A percentile compares a stretch with the other conserved stretches of the same genome.
phyloP scores from a whole-genome alignment of 2,888 invertebrate genomes.

The Caenorhabditis sp. region DNA sequence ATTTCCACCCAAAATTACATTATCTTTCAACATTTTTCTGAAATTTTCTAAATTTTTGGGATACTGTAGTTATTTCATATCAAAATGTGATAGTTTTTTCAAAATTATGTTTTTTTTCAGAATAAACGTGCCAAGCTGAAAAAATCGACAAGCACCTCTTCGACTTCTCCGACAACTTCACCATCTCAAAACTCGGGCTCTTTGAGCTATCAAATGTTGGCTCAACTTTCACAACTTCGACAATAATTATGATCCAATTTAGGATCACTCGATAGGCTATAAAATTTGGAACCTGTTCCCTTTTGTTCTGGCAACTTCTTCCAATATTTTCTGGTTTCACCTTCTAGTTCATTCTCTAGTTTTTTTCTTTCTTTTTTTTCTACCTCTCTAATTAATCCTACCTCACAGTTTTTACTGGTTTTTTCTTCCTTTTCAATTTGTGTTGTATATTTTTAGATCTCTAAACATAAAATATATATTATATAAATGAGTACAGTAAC shows the following conservation, averaged over 20 bases:
- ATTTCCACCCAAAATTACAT: too few species aligned
- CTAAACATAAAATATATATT: background rate
- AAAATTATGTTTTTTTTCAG: slow-evolving; percentile 28
- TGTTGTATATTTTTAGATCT: background rate
- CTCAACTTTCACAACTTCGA: slow-evolving; percentile 19
- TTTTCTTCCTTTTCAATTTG: background rate
- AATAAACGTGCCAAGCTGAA: slow-evolving; percentile 77
- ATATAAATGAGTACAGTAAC: background rate
- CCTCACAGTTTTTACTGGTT: background rate
- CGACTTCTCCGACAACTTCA: background rate
- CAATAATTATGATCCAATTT: slow-evolving; percentile 70
- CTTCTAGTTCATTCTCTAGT: background rate
- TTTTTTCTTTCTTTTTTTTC: background rate
- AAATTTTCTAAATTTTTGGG: too few species aligned
- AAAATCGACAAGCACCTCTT: slow-evolving; percentile 78
- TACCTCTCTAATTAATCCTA: too few species aligned
- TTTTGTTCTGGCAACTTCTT: slow-evolving; percentile 1
- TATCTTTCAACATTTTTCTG: too few species aligned
- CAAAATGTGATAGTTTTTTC: too few species aligned
- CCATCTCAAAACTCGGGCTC: slow-evolving; percentile 21
- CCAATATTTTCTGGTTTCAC: background rate
- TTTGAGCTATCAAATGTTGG: slow-evolving; percentile 30
- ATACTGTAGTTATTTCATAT: too few species aligned
- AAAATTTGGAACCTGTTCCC: background rate
- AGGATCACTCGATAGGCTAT: too few species aligned